Evolutionary conservation across 92 coral and sea anemone species (phyloP).

Genomic region (Porites cylindrica): DNA sequence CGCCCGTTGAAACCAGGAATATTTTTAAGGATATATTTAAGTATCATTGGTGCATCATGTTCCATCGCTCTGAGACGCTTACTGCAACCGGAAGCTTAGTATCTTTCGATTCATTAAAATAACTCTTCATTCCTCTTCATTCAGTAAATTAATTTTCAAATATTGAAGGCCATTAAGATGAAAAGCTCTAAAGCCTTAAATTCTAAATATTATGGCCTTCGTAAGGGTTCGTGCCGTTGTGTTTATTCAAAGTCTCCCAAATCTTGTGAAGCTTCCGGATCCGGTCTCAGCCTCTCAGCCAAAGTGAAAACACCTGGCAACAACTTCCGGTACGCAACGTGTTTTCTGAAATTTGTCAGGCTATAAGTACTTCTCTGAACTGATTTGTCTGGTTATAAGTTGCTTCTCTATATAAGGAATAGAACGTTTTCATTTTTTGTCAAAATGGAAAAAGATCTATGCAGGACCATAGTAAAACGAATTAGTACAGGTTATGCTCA

Average conservation of each 20-base stretch:
- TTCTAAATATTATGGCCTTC: neutral
- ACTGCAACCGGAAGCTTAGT: neutral
- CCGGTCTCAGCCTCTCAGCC: neutral
- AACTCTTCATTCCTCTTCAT: neutral
- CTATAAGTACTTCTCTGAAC: neutral
- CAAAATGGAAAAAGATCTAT: conserved; percentile 19
- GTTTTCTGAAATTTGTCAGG: neutral
- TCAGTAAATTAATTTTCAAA: no score
- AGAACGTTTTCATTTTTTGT: neutral
- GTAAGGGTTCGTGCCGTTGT: no score
- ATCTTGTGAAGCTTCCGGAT: neutral
- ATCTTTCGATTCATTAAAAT: no score
- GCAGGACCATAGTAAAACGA: neutral
- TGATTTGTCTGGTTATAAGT: neutral
- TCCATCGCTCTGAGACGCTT: no score
- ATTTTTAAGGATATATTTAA: no score
- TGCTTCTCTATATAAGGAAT: neutral
- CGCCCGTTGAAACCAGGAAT: neutral
- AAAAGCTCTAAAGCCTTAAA: neutral
- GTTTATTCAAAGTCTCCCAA: no score
- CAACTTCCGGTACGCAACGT: neutral
- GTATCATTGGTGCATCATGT: neutral
- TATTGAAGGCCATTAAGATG: neutral
- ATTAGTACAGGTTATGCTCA: neutral
- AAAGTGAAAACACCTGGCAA: conserved; percentile 1